A percentile compares a stretch with the other conserved stretches of the same genome.
These are phyloP conservation scores for Eledone cirrhosa DNA, from an alignment of 2,888 invertebrate species.

Conservation along the genomic window DNA sequence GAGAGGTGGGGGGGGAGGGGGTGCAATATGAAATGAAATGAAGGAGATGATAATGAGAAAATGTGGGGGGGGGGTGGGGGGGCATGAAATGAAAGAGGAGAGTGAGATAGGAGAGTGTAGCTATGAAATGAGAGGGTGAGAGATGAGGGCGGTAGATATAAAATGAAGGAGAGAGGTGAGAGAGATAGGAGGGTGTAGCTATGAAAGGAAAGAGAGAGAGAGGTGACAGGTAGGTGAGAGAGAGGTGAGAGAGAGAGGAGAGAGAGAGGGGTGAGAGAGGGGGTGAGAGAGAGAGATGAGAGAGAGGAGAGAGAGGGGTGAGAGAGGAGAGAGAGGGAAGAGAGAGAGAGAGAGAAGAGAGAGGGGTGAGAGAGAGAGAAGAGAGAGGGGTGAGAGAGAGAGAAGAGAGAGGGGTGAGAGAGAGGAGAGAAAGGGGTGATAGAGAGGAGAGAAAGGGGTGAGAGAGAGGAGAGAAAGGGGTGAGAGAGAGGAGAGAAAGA, in stretches of 20 bases:
- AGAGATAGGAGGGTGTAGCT: not conserved
- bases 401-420: not conserved
- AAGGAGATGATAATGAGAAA: not conserved
- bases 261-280: not conserved
- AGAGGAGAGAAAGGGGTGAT: not conserved
- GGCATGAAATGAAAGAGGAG: not conserved
- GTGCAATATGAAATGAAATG: not conserved
- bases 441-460: not conserved
- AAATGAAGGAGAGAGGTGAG: not conserved
- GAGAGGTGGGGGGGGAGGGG: not conserved
- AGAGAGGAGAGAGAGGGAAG: not conserved
- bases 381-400: not conserved
- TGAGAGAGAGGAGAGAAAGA: not conserved
- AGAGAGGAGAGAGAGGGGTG: not conserved
- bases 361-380: not conserved
- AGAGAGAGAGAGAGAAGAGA: no score
- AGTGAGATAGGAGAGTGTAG: no score
- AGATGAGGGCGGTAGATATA: not conserved
- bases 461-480: not conserved
- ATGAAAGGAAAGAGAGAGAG: not conserved
- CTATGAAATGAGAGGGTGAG: no score
- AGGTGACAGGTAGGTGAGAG: not conserved
- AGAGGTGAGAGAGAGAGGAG: not conserved
- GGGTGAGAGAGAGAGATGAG: not conserved
- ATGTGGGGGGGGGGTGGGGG: no score